These are phyloP conservation scores for Mormyrops attenuatus DNA, from an alignment of 2,797 vertebrate species.

Conservation along the genomic window DNA sequence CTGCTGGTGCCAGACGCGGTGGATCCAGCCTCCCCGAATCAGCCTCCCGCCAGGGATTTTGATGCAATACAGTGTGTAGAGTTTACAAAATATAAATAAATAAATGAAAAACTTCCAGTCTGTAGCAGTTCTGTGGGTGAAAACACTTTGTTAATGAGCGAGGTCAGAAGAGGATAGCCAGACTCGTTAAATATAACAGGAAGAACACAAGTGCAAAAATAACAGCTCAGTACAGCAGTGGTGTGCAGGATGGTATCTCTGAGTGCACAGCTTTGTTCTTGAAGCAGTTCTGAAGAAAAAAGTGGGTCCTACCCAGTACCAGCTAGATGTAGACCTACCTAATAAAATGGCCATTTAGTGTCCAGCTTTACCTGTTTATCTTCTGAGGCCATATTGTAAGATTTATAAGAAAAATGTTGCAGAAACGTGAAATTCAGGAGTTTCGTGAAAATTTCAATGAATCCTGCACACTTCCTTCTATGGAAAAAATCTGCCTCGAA, in stretches of 20 bases:
- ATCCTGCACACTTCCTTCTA: neutral
- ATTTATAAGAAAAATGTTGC: neutral
- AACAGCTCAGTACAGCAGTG: neutral
- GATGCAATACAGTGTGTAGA: neutral
- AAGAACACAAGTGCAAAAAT: neutral
- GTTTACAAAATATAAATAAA: neutral
- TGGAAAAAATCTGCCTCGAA: neutral
- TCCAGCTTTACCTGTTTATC: neutral
- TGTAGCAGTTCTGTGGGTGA: neutral
- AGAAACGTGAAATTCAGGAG: neutral
- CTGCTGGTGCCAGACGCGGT: neutral
- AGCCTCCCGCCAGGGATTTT: neutral
- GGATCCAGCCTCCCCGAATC: neutral
- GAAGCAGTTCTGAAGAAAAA: neutral
- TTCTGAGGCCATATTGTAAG: neutral
- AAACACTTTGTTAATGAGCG: neutral
- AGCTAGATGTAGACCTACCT: neutral
- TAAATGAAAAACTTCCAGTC: neutral
- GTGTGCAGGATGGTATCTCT: neutral
- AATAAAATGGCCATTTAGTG: neutral
- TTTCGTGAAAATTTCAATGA: neutral
- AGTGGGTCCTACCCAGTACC: neutral
- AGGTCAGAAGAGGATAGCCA: neutral
- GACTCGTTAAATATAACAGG: neutral
- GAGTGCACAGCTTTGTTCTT: neutral